phyloP scores from a whole-genome alignment of 2,113 vertebrate genomes.

The Alexandromys fortis region DNA sequence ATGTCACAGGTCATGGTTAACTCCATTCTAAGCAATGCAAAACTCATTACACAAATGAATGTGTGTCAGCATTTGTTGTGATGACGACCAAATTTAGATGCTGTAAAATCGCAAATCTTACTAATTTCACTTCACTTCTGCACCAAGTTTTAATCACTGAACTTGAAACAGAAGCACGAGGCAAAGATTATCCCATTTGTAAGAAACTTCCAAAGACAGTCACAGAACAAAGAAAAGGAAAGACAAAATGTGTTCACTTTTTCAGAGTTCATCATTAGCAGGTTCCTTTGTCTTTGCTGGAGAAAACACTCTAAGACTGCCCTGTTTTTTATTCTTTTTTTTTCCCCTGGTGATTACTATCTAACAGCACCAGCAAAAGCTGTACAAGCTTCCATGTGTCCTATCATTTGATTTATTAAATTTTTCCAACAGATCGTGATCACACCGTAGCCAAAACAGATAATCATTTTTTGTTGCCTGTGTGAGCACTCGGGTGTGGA shows the following conservation, averaged over 20 bases:
- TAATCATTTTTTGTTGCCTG: not conserved
- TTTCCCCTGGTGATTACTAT: not conserved
- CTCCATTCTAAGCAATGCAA: slow-evolving; percentile 9
- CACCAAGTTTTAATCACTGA: slow-evolving; percentile 9
- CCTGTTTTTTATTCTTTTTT: not conserved
- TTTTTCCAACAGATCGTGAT: slow-evolving; percentile 30
- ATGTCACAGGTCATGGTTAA: not conserved
- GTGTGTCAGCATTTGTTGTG: not conserved
- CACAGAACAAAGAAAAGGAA: not conserved
- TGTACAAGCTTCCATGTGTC: not conserved
- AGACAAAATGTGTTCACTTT: not conserved
- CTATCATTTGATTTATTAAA: slow-evolving; percentile 22
- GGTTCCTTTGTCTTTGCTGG: not conserved
- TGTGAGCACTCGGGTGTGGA: fast-evolving
- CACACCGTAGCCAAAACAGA: not conserved
- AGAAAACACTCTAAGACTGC: not conserved
- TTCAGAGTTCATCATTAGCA: slow-evolving; percentile 5
- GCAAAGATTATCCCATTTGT: not conserved
- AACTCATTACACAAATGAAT: slow-evolving; percentile 18
- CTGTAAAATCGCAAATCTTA: not conserved
- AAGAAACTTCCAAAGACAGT: not conserved
- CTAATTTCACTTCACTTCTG: not conserved
- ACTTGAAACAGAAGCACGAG: not conserved
- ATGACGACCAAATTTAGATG: slow-evolving; percentile 2
- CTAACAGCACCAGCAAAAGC: not conserved